Base-by-base conservation (phyloP, 2,888 invertebrate genomes). In the Clivina fossor region DNA sequence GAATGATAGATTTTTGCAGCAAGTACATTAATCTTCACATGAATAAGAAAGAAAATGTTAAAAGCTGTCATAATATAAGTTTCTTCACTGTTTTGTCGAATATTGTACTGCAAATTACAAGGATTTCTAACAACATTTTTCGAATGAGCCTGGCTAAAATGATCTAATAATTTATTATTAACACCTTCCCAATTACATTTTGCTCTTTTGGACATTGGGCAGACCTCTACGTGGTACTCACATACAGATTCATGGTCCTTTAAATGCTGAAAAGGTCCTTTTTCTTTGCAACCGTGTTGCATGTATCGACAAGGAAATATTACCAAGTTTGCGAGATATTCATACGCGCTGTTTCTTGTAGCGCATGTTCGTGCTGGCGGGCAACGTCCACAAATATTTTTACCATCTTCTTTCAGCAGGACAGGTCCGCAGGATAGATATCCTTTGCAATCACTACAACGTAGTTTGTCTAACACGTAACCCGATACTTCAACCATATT, bases 251-350 rank as follows among this genome's bases (percentile, higher is more conserved):
- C 44, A 13, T 44, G 44, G 8, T 8, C 7, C 9, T 44, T 7
- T 8, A 28, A n/a, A 8, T 15, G 28, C 18, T 44, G 18, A 16
- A 44, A 44, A 4, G 15, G 5, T 8, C 26, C 18, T 28, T 24
- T 44, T 15, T 13, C 26, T 28, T 28, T 7, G 9, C 44, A 44
- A 11, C 44, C 26, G 18, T 44, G 13, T 44, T 44, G 18, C 26
- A 28, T 26, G n/a, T 44, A 28, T 28, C 18, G 44, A 30, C 44
- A 44, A 28, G 44, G 44, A 28, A 44, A 44, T 24, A 28, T 13
- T 9, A 44, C 28, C 18, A 44, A n/a, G 18, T 18, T 18, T 2
- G 26, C 26, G 11, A 44, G 26, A 4, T 44, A 15, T 44, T 44
- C 44, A 28, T 44, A 44, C 2, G 44, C 28, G 4, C n/a, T 18